These are phyloP conservation scores for Atlantisia rogersi DNA, from an alignment of 2,113 vertebrate species.

Conservation along the genomic window DNA sequence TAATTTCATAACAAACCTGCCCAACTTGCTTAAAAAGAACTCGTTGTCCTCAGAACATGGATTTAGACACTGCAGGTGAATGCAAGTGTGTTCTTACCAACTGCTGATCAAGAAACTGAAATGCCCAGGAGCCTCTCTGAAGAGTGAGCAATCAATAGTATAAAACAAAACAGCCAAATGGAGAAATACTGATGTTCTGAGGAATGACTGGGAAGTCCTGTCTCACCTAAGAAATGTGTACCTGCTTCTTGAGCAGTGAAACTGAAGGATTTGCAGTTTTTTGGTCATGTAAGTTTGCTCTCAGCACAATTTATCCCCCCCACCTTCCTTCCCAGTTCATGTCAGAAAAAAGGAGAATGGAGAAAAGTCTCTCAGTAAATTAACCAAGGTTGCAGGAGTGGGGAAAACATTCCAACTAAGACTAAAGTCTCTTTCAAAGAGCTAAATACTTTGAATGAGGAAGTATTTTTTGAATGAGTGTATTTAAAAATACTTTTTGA, in stretches of 20 bases:
- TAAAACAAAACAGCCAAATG: rapidly evolving
- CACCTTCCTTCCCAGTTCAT: rapidly evolving
- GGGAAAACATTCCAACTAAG: not conserved
- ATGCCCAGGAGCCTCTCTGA: not conserved
- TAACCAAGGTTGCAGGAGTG: not conserved
- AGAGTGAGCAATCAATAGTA: rapidly evolving
- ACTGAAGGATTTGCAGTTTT: not conserved
- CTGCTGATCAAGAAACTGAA: not conserved
- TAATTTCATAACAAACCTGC: not conserved
- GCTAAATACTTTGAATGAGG: rapidly evolving
- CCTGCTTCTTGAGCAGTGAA: not conserved
- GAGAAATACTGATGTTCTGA: not conserved
- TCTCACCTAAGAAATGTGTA: not conserved
- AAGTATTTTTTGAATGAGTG: too few species aligned
- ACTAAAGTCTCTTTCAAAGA: not conserved
- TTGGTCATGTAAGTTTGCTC: not conserved
- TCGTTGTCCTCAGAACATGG: not conserved
- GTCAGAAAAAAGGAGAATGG: not conserved
- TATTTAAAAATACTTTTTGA: too few species aligned
- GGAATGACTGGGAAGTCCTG: not conserved
- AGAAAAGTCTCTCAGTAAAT: not conserved
- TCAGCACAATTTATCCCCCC: not conserved
- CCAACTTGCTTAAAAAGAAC: not conserved
- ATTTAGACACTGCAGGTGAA: not conserved
- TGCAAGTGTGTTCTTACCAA: not conserved